These are phyloP conservation scores for Erebia palarica DNA, from an alignment of 2,888 invertebrate genomes.

Conservation along the genomic window DNA sequence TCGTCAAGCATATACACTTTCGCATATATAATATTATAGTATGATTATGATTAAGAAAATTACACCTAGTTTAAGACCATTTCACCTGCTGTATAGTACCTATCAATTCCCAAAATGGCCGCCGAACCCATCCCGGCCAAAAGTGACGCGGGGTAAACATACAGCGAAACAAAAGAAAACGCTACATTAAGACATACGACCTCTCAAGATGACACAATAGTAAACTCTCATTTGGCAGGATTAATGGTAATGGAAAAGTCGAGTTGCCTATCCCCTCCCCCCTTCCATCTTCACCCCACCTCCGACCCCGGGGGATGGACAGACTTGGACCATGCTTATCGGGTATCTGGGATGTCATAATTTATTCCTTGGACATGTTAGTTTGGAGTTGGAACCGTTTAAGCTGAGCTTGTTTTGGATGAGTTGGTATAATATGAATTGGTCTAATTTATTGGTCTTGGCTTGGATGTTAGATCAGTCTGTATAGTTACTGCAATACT, in stretches of 20 bases:
- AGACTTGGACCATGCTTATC: constrained; percentile 42
- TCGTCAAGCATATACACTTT: too few species aligned
- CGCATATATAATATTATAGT: too few species aligned
- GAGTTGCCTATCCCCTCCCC: constrained; percentile 46
- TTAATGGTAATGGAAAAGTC: constrained; percentile 67
- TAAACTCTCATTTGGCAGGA: constrained; percentile 58
- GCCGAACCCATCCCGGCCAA: constrained; percentile 22
- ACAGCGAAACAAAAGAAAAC: constrained; percentile 48
- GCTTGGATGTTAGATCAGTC: constrained; percentile 3
- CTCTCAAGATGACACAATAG: constrained; percentile 55
- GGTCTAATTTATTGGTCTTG: neutral
- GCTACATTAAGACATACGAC: constrained; percentile 56
- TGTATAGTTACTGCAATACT: neutral
- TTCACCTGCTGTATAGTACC: neutral
- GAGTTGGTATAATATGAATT: constrained; percentile 2
- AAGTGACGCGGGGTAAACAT: constrained; percentile 37
- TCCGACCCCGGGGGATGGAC: constrained; percentile 36
- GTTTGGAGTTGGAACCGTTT: constrained; percentile 31
- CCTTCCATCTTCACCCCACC: constrained; percentile 30
- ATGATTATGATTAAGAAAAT: too few species aligned
- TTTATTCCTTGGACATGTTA: constrained; percentile 36
- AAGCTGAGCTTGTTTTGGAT: neutral
- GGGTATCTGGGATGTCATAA: constrained; percentile 40
- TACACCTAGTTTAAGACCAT: too few species aligned
- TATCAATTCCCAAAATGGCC: constrained; percentile 27